These are phyloP conservation scores for Acanthochromis polyacanthus DNA, from an alignment of 2,113 vertebrate genomes.

Conservation along the genomic window DNA sequence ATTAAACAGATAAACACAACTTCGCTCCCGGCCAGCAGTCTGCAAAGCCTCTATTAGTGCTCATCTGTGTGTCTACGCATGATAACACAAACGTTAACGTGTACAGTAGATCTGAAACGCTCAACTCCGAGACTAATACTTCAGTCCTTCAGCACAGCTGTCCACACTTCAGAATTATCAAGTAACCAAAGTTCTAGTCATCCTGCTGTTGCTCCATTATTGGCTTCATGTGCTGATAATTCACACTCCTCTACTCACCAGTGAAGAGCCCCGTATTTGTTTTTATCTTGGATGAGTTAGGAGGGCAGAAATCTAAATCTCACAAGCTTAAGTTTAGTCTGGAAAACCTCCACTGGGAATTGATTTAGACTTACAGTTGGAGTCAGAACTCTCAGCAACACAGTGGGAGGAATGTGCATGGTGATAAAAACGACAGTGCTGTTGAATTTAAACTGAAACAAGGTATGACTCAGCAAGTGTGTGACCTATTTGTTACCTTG, in stretches of 20 bases:
- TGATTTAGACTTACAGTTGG: constrained; percentile 7
- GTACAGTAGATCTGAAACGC: neutral
- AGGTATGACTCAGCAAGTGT: constrained; percentile 5
- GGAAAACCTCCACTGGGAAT: constrained; percentile 45
- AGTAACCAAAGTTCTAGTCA: neutral
- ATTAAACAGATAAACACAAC: constrained; percentile 72
- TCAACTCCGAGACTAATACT: constrained; percentile 9
- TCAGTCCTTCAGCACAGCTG: constrained; percentile 25
- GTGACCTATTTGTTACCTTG: neutral
- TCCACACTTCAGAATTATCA: constrained; percentile 24
- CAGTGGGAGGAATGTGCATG: constrained; percentile 20
- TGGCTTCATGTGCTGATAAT: constrained; percentile 16
- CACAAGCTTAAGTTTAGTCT: constrained; percentile 48
- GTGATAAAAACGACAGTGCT: neutral
- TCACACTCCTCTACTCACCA: neutral
- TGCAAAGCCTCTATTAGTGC: constrained; percentile 25
- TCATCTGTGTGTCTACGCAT: neutral
- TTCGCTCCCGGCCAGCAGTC: constrained; percentile 34
- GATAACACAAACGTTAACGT: neutral
- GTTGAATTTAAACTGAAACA: constrained; percentile 7
- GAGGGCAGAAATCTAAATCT: constrained; percentile 15
- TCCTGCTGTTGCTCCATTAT: constrained; percentile 7
- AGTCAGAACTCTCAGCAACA: constrained; percentile 43
- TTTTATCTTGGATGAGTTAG: constrained; percentile 35
- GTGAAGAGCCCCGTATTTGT: constrained; percentile 29